These are phyloP conservation scores for Octomys mimax DNA, from an alignment of 2,797 vertebrate genomes.

Conservation along the genomic window DNA sequence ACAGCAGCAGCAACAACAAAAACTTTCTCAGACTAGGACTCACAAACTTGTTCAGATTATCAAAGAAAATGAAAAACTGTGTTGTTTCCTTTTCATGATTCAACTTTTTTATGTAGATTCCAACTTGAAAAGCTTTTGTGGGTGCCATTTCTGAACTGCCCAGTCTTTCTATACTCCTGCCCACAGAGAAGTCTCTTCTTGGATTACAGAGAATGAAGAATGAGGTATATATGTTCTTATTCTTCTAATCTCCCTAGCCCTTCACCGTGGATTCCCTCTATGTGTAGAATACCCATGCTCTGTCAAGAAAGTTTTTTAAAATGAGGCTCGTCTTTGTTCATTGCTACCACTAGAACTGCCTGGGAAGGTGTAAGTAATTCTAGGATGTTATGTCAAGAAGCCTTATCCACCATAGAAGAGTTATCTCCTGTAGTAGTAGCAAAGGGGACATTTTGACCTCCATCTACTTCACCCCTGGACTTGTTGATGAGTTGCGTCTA, in stretches of 20 bases:
- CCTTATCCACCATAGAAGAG: not conserved
- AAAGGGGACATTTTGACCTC: not conserved
- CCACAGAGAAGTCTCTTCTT: not conserved
- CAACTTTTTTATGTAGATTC: not conserved
- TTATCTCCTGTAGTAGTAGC: not conserved
- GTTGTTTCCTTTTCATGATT: not conserved
- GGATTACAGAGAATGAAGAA: not conserved
- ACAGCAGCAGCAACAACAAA: not conserved
- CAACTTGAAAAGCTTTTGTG: not conserved
- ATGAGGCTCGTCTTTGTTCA: not conserved
- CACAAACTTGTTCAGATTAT: not conserved
- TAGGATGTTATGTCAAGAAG: not conserved
- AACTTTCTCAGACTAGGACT: not conserved
- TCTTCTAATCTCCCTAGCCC: not conserved
- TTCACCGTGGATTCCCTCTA: not conserved
- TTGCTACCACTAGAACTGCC: not conserved
- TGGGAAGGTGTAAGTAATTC: not conserved
- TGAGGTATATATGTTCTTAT: not conserved
- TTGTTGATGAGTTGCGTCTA: slow-evolving; percentile 2
- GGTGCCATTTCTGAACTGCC: not conserved
- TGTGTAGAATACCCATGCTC: not conserved
- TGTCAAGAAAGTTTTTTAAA: not conserved
- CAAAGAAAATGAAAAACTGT: not conserved
- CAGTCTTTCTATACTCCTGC: not conserved
- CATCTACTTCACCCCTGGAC: not conserved